These are phyloP conservation scores for Boleophthalmus pectinirostris DNA, from an alignment of 2,113 vertebrate species.

Conservation along the genomic window DNA sequence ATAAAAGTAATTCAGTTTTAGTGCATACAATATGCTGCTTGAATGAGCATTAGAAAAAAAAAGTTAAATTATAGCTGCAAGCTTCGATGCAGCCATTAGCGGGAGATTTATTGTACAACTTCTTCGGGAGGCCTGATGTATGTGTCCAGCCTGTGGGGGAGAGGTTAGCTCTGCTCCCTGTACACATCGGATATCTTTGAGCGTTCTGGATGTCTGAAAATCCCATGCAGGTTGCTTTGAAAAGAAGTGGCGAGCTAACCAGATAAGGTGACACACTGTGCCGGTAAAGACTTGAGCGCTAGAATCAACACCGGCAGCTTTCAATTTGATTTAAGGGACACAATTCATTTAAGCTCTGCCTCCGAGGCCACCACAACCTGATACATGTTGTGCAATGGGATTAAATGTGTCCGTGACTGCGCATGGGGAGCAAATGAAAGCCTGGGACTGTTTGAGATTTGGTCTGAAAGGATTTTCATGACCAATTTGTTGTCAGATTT, in stretches of 20 bases:
- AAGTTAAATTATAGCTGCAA: too few relatives aligned
- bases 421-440: not conserved
- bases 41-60: too few relatives aligned
- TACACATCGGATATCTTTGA: not conserved
- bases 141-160: constrained; percentile 40
- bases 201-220: constrained; percentile 9
- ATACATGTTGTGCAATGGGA: constrained; percentile 1
- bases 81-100: too few relatives aligned
- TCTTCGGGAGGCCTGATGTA: constrained; percentile 25
- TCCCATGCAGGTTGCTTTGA: constrained; percentile 27
- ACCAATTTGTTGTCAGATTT: not conserved
- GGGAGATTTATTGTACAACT: not conserved
- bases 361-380: not conserved
- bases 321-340: constrained; percentile 33
- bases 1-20: too few relatives aligned
- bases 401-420: not conserved
- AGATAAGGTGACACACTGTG: constrained; percentile 35
- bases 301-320: constrained; percentile 20
- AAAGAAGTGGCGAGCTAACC: constrained; percentile 31
- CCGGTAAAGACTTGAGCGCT: constrained; percentile 16
- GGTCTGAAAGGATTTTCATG: not conserved
- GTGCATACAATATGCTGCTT: too few relatives aligned
- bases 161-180: constrained; percentile 23
- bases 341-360: constrained; percentile 3
- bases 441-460: not conserved